Evolutionary conservation across 2,113 vertebrate genomes (phyloP), one percentile per base, ranked within the genome.

Genomic region (Hystrix brachyura): DNA sequence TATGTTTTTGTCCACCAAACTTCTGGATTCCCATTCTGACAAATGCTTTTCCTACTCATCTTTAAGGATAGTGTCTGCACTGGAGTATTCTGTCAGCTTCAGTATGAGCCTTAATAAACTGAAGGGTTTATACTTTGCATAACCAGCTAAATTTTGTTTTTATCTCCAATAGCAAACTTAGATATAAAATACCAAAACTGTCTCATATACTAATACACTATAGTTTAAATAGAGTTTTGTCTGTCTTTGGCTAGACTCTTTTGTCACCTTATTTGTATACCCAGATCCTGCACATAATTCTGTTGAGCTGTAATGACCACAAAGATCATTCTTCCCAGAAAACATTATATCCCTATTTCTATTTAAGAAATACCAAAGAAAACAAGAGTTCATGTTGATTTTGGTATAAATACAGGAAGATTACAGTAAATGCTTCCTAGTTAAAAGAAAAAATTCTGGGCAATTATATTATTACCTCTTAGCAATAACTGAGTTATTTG

Each of bases 231-330:
- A 38, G 48, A 27, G 88, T 95, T 88, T 59, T 93, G 13, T 57
- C 93, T 84, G 72, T 87, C 62, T 87, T 23, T 72, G 69, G 17
- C n/a, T 94, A 78, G 8, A 90, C 57, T 93, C 94, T 84, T 71
- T 79, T 81, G 76, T n/a, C 90, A 95, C 85, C 89, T 25, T 86
- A 11, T 72, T 76, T 94, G 86, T 62, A 84, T 94, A 34, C 9
- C n/a, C 55, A 87, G 85, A 94, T 87, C 87, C 85, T 93, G 64
- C 62, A 94, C 65, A 76, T 81, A 93, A 1, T 84, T 94, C 83
- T 97, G 53, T 96, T 92, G 72, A 65, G 93, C 51, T 97, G 32
- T 84, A 91, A 38, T 89, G 69, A 95, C 81, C 95, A 92, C 43
- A 81, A 57, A 83, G 82, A 48, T 1, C 48, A 94, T 93, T 94